These are phyloP conservation scores for Tridacna crocea DNA, from an alignment of 2,888 invertebrate genomes.

Conservation along the genomic window DNA sequence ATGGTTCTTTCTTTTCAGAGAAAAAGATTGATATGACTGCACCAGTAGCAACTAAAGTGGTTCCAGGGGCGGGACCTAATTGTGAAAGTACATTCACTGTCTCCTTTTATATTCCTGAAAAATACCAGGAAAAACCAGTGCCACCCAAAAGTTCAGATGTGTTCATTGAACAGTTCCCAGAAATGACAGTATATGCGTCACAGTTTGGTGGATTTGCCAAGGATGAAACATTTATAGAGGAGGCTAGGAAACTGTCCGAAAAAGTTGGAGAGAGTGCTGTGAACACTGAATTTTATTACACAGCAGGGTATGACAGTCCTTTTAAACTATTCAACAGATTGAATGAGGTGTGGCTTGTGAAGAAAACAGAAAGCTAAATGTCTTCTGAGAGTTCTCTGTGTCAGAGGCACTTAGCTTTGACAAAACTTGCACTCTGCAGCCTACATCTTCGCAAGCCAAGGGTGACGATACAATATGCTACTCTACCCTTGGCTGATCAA, in stretches of 20 bases:
- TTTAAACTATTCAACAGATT: constrained; percentile 80
- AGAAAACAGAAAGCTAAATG: constrained; percentile 27
- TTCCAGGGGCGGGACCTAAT: constrained; percentile 74
- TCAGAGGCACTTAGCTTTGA: too few relatives aligned
- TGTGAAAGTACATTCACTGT: constrained; percentile 77
- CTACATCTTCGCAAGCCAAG: too few relatives aligned
- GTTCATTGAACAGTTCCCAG: constrained; percentile 66
- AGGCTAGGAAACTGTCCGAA: constrained; percentile 63
- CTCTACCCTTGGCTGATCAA: too few relatives aligned
- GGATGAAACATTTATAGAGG: constrained; percentile 65
- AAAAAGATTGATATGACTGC: constrained; percentile 77
- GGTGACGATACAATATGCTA: too few relatives aligned
- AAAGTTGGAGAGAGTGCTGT: constrained; percentile 55
- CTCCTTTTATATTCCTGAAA: constrained; percentile 73
- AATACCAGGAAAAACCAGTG: constrained; percentile 68
- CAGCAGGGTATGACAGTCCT: constrained; percentile 82
- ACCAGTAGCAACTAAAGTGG: constrained; percentile 73
- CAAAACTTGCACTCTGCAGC: too few relatives aligned
- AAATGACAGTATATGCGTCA: constrained; percentile 65
- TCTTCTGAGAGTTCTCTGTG: too few relatives aligned
- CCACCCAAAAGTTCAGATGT: constrained; percentile 68
- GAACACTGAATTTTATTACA: constrained; percentile 72
- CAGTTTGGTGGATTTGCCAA: constrained; percentile 74
- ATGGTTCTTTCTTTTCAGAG: constrained; percentile 56
- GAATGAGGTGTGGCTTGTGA: constrained; percentile 83